A percentile compares a stretch with the other conserved stretches of the same genome.
Evolutionary conservation across 2,113 vertebrate species (phyloP).

Genomic region (Solea solea): DNA sequence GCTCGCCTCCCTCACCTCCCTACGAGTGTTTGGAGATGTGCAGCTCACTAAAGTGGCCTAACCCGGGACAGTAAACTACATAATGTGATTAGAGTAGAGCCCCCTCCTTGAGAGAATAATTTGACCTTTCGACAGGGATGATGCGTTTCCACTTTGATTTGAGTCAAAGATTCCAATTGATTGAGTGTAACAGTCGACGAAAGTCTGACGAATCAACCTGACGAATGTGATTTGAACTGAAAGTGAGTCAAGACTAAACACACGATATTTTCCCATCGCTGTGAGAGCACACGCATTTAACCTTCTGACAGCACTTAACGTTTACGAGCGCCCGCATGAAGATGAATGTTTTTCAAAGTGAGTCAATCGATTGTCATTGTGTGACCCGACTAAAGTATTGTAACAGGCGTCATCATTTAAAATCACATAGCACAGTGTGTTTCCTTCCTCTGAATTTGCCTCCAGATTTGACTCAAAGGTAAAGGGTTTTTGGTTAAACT

Average conservation of each 20-base stretch:
- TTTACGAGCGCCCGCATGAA: constrained; percentile 53
- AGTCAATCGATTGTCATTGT: constrained; percentile 27
- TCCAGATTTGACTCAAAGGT: constrained; percentile 20
- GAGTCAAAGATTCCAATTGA: too few relatives aligned
- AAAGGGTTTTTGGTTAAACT: constrained; percentile 1
- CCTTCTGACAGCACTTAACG: constrained; percentile 54
- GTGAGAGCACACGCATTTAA: constrained; percentile 5
- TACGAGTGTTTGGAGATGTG: constrained; percentile 86
- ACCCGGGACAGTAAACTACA: constrained; percentile 37
- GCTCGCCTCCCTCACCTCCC: constrained; percentile 84
- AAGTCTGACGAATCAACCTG: too few relatives aligned
- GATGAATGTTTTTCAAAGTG: constrained; percentile 44
- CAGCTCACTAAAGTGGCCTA: constrained; percentile 92
- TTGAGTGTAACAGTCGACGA: too few relatives aligned
- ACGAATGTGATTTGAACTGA: constrained; percentile 54
- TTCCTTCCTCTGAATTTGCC: constrained; percentile 7
- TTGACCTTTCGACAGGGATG: constrained; percentile 20
- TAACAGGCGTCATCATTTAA: constrained; percentile 49
- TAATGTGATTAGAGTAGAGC: constrained; percentile 41
- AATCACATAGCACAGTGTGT: constrained; percentile 14
- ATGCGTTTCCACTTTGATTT: constrained; percentile 42
- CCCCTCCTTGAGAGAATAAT: constrained; percentile 34
- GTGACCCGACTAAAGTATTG: constrained; percentile 26
- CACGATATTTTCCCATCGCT: constrained; percentile 10
- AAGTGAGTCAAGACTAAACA: constrained; percentile 7